Base-by-base conservation (phyloP, 2,888 invertebrate species). In the Pristionchus mayeri region DNA sequence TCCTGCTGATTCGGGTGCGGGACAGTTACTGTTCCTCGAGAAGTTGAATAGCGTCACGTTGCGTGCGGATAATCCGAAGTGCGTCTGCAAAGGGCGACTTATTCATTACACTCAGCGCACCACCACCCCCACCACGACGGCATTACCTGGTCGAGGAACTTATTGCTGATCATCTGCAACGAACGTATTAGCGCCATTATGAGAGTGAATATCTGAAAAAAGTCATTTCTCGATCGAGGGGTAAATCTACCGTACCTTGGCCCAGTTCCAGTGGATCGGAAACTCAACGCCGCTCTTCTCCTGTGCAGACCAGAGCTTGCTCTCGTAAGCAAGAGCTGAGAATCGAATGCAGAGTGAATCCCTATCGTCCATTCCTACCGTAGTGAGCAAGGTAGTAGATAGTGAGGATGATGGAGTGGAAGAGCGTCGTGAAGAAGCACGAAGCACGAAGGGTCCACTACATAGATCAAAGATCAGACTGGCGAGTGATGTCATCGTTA, bases 141-240 rank as follows among this genome's bases (percentile, higher is more conserved):
- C n/a, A n/a, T n/a, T 67, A 67, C 67, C 34, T 21, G 34, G 37
- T 67, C 37, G 67, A 67, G 67, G 37, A 37, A 67, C 67, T 67
- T 67, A 21, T 67, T 37, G 67, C 7, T 21, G 21, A 67, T 11
- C 9, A 21, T 37, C 67, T 67, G 67, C 67, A 67, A 37, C 67
- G 27, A 27, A 37, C 67, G 67, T 6, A 67, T 21, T 3, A 67
- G 16, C 21, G 67, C 18, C 13, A 67, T 34, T 6, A 21, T 6
- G 37, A 37, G 37, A 18, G 67, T 67, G 37, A 18, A 16, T 34
- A 67, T 21, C 67, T 67, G 34, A 6, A 67, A 67, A 4, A 7
- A 67, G 60, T 30, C 37, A 67, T 34, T 67, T 24, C 9, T 18
- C 37, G 21, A 67, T 67, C 21, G 63, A 18, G 4, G 3, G 21